Evolutionary conservation across 2,888 invertebrate species (phyloP).

Genomic region (Phytoseiulus persimilis): DNA sequence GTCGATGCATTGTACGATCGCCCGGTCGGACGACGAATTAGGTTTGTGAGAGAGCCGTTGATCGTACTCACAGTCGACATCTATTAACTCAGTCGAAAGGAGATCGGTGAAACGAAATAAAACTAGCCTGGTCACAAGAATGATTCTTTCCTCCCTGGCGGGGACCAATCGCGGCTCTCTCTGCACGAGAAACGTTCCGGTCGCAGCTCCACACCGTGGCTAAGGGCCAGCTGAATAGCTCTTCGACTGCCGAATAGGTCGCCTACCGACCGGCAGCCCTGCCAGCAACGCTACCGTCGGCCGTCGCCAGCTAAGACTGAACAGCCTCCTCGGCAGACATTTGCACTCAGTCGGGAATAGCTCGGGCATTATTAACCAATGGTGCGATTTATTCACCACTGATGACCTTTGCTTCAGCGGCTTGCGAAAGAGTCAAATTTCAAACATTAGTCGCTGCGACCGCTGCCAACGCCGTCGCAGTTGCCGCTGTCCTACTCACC

Average conservation of each 20-base stretch:
- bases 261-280: background rate
- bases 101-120: background rate
- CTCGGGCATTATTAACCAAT: background rate
- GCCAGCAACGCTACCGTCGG: background rate
- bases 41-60: background rate
- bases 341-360: background rate
- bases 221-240: background rate
- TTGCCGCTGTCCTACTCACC: background rate
- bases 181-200: background rate
- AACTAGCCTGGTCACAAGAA: background rate
- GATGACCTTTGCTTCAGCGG: background rate
- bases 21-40: background rate
- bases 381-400: background rate
- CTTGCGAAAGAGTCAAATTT: background rate
- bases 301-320: background rate
- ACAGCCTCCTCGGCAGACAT: conserved; percentile 5
- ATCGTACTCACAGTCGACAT: background rate
- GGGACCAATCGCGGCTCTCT: background rate
- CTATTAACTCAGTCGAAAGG: background rate
- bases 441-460: background rate
- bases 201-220: background rate
- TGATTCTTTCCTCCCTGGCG: background rate
- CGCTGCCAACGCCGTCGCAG: background rate
- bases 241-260: too few species aligned
- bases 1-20: background rate